Base-by-base conservation (phyloP, 2,888 invertebrate species). In the Laothoe populi region DNA sequence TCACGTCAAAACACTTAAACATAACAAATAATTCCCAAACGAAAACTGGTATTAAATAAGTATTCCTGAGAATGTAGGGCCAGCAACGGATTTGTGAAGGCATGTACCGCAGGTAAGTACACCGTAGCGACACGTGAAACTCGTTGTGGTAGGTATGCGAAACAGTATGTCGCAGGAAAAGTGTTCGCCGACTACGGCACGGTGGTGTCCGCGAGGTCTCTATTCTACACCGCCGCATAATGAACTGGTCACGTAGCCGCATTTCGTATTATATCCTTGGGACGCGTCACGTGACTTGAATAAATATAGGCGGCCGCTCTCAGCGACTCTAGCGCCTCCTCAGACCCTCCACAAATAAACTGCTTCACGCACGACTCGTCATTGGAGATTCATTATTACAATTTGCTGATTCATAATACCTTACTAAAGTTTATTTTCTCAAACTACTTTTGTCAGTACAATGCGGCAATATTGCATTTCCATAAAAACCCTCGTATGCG, bases 201-300 rank as follows among this genome's bases (percentile, higher is more conserved):
- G 21, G 45, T 45, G 81, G 83, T 82, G 84, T 82, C 86, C 84
- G 83, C 80, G 78, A 80, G 78, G 81, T 70, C 79, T 72, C 72
- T 73, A 75, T 76, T 82, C 82, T 84, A 82, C 83, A 84, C 77
- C 82, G 86, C 87, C 87, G 87, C 90, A 90, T 88, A 92, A 90
- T 90, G 92, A 91, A 88, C 91, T 83, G 88, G 92, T 92, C 93
- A 93, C 93, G 93, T 93, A 90, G 87, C 83, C 88, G 88, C 92
- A 93, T 93, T 93, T 91, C 92, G 91, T 92, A 92, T 93, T 93
- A 93, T 93, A 92, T 92, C 90, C 89, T 87, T 87, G 87, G 91
- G 92, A 90, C 90, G 86, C 82, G 81, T 87, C 90, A 84, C 92
- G 92, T 91, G 92, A 92, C 92, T 82, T 80, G 92, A 92, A 92